Conservation (phyloP, 2,113 vertebrate species). For the Barbus barbus region DNA sequence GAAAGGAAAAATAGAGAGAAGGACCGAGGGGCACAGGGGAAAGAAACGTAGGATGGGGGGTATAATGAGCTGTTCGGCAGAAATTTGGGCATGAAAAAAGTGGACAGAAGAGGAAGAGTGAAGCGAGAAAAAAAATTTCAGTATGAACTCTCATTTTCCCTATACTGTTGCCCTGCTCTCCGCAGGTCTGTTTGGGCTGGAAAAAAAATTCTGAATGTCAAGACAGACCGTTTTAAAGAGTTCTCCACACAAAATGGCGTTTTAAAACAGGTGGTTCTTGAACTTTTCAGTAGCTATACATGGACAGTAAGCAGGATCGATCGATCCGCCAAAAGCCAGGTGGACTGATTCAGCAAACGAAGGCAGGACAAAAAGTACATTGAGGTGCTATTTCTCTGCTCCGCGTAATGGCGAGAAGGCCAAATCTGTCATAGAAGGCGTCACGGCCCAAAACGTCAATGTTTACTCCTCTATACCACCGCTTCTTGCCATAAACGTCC, state of each 20-base stretch:
- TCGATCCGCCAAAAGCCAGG: neutral
- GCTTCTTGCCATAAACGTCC: conserved; percentile 37
- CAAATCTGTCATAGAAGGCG: neutral
- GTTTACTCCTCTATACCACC: conserved; percentile 34
- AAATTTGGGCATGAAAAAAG: conserved; percentile 39
- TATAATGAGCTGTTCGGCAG: conserved; percentile 32
- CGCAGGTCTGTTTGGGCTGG: neutral
- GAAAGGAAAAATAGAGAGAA: conserved; percentile 48
- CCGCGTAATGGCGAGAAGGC: neutral
- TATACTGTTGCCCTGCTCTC: neutral
- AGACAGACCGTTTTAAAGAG: neutral
- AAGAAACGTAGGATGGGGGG: conserved; percentile 55
- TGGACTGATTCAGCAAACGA: neutral
- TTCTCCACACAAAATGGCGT: neutral
- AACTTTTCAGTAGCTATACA: neutral
- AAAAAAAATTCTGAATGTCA: neutral
- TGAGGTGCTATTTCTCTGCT: neutral
- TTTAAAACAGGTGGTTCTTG: conserved; percentile 9
- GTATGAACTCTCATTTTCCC: neutral
- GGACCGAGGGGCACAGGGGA: conserved; percentile 58
- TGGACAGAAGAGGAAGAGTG: neutral
- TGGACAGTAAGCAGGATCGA: neutral
- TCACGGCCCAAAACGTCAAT: conserved; percentile 29
- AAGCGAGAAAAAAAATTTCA: too few species aligned
- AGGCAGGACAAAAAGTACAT: neutral